Evolutionary conservation across 2,113 vertebrate species (phyloP).

Genomic region (Arizona elegans): DNA sequence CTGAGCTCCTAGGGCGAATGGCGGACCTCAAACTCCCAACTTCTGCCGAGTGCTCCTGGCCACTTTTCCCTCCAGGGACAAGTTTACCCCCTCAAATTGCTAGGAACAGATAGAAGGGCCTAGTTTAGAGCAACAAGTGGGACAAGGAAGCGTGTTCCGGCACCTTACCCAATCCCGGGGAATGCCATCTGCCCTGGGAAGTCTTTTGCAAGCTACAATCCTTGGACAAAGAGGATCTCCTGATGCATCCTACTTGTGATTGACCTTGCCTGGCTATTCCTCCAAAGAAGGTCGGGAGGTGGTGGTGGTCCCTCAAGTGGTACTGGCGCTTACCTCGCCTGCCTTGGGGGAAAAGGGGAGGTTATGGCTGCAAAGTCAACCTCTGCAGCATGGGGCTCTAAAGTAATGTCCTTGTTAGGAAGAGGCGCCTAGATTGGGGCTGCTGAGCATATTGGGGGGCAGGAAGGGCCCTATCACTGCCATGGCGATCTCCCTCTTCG

Average conservation of each 20-base stretch:
- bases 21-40: neutral
- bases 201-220: neutral
- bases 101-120: neutral
- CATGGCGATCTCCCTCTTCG: neutral
- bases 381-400: neutral
- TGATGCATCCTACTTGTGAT: neutral
- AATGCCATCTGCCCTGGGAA: too few species aligned
- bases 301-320: neutral
- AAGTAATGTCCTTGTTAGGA: neutral
- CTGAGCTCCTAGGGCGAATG: neutral
- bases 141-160: neutral
- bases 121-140: neutral
- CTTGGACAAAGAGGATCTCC: neutral
- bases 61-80: neutral
- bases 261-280: neutral
- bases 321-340: neutral
- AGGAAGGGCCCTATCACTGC: neutral
- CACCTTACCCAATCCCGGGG: neutral
- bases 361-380: neutral
- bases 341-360: neutral
- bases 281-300: neutral
- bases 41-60: neutral
- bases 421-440: neutral
- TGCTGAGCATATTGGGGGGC: too few species aligned
- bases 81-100: neutral